These are phyloP conservation scores for Cercopithecus hamlyni DNA, from an alignment of 2,797 vertebrate genomes.

Conservation along the genomic window DNA sequence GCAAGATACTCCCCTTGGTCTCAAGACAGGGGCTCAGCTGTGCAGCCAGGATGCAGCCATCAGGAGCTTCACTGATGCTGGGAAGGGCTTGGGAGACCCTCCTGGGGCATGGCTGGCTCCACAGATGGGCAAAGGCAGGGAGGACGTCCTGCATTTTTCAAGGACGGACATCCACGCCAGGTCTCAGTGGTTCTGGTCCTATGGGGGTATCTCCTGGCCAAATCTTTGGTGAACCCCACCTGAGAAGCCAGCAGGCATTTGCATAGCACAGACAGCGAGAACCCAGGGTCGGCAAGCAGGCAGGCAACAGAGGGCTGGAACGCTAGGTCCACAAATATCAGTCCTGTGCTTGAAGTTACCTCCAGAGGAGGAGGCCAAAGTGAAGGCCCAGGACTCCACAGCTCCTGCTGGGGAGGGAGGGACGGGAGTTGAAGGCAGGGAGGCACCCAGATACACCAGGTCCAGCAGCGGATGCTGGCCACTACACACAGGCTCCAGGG, in stretches of 20 bases:
- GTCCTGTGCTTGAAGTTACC: not conserved
- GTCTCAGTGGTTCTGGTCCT: not conserved
- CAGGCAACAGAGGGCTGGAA: not conserved
- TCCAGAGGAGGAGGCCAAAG: not conserved
- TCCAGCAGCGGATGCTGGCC: conserved; percentile 67
- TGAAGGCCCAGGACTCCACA: not conserved
- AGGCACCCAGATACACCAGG: not conserved
- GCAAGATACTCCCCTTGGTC: conserved; percentile 55
- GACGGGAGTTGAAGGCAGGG: not conserved
- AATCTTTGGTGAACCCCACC: not conserved
- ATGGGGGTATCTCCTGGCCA: not conserved
- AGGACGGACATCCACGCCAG: not conserved
- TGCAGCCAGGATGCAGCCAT: conserved; percentile 6
- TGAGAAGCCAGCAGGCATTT: not conserved
- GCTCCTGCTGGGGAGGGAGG: not conserved
- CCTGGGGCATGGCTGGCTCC: not conserved
- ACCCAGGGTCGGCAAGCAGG: not conserved
- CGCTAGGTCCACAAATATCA: accelerated
- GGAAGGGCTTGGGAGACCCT: not conserved
- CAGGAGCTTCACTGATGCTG: conserved; percentile 63
- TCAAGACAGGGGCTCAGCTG: conserved; percentile 66
- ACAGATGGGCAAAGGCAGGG: not conserved
- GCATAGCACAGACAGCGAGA: not conserved
- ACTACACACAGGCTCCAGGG: not conserved
- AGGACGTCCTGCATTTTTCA: not conserved